Conservation (phyloP, 1,140 invertebrate genomes). For the Panagrolaimus sp. region DNA sequence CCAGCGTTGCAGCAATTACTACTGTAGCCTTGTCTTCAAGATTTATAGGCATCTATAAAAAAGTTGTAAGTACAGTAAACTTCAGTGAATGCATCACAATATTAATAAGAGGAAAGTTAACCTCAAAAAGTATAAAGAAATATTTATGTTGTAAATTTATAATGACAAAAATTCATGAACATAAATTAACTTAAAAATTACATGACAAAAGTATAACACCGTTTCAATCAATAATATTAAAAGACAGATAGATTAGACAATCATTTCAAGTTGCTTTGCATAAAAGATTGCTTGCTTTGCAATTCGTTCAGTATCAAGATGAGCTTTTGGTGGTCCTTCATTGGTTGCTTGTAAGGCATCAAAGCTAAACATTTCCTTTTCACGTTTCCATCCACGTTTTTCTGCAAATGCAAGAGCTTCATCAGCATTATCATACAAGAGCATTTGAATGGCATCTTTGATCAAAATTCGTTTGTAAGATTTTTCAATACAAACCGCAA, state of each 20-base stretch:
- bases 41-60: background rate
- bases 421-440: conserved; percentile 73
- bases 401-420: conserved; percentile 74
- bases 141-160: conserved; percentile 2
- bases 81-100: background rate
- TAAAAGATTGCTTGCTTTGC: conserved; percentile 91
- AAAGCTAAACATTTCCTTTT: conserved; percentile 71
- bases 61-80: background rate
- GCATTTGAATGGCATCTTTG: conserved; percentile 78
- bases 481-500: conserved; percentile 89
- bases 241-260: conserved; percentile 70
- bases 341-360: conserved; percentile 66
- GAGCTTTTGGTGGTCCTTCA: conserved; percentile 65
- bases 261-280: conserved; percentile 98
- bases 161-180: background rate
- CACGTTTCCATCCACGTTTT: conserved; percentile 71
- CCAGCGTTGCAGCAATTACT: background rate
- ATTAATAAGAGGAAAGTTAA: background rate
- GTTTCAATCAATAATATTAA: background rate
- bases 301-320: conserved; percentile 78
- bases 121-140: background rate
- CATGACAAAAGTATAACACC: conserved; percentile 1
- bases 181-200: background rate
- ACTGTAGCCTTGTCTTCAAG: conserved; percentile 18
- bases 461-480: conserved; percentile 84